Evolutionary conservation across 2,888 invertebrate genomes (phyloP), one percentile per base, ranked within the genome.

Genomic region (Acanthococcus lagerstroemiae): DNA sequence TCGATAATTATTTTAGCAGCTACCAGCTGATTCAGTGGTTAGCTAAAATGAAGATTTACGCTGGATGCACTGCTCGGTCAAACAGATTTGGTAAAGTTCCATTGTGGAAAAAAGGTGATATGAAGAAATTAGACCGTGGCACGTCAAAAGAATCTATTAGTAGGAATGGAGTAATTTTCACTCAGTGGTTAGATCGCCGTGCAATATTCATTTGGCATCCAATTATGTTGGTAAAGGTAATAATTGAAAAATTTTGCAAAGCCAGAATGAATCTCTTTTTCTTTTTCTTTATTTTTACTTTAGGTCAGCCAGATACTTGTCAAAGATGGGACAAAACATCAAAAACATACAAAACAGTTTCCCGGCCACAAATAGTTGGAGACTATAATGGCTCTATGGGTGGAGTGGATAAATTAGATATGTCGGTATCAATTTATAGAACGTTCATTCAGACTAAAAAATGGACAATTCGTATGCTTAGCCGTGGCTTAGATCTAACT

Each of bases 401-500:
- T 9, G 69, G 69, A 22, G 68, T 69, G 2, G 69, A 70, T 57
- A 63, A 69, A 21, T 37, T 67, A 12, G 69, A 71, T 48, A 26
- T 58, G 24, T 26, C 67, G 3, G 67, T 69, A 24, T 60, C 67
- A 19, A 19, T 55, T 2, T 70, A 70, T 50, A 50, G 69, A 55
- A 68, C 56, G 15, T 66, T 57, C 50, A 66, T 70, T 25, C 30
- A 67, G 7, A 68, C 69, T 6, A 65, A 48, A 58, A 70, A 69
- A 50, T 69, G 70, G 70, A 69, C 70, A 1, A 22, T 70, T 4
- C 19, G 69, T 12, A 65, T 70, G 61, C 65, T 69, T 26, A 48
- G 26, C 19, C 69, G 69, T 55, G 69, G 65, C 3, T 22, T 69
- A 15, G 70, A 69, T 57, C 19, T 69, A 12, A 66, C 69, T n/a